Base-by-base conservation (phyloP, 2,797 vertebrate species). In the Gymnopithys bicolor region DNA sequence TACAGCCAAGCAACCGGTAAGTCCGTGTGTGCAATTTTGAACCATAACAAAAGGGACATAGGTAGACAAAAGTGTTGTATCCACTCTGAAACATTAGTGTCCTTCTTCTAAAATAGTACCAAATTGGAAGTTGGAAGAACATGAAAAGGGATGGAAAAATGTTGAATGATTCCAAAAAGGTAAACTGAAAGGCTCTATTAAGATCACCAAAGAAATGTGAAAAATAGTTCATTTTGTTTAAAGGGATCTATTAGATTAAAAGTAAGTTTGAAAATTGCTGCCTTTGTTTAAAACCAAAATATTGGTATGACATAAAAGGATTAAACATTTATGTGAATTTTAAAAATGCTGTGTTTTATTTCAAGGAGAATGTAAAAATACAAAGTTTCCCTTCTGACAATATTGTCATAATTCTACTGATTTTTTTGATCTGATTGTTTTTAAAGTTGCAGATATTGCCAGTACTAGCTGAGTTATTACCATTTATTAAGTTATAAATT, bases 1-100 rank as follows among this genome's bases (percentile, higher is more conserved):
- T 52, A 97, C 98, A 95, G 95, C 97, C 80, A 98, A 98, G 73
- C 98, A 98, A 86, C 96, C 97, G 88, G 98, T 98, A 95, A 95
- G 96, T 27, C 58, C 70, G 22, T 0, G 0, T 4, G 1, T 71
- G 56, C 59, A 52, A 7, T 89, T 92, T 75, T 79, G 30, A 86
- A 37, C 37, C 7, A 4, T 30, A 35, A 60, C 13, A 33, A 76
- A 77, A 22, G 17, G 17, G 23, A 39, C 12, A 5, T 37, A 66
- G 21, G 17, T 32, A 7, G 23, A 35, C 11, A 19, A 10, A 76
- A 84, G 7, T n/a, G 2, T 39, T 81, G 11, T 41, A 23, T 66
- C 19, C 69, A 5, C 35, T 66, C 58, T 0, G 2, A 77, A 84
- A 71, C 9, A 3, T 27, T 24, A 70, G 10, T 49, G 17, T 43